These are phyloP conservation scores for Cyclopterus lumpus DNA, from an alignment of 2,797 vertebrate genomes.

Conservation along the genomic window DNA sequence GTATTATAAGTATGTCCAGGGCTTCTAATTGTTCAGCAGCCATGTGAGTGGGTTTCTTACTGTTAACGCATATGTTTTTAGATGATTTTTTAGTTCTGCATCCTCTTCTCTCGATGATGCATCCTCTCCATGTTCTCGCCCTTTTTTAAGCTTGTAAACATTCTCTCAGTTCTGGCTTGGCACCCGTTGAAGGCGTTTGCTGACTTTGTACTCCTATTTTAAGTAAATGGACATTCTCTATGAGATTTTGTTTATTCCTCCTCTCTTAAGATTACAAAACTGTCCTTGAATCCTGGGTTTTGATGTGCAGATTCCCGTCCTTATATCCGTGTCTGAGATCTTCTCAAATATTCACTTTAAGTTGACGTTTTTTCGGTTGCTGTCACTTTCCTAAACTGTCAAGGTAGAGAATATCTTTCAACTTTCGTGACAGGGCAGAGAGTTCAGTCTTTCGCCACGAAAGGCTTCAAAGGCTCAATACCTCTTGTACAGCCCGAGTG, in stretches of 20 bases:
- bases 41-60: not conserved
- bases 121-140: not conserved
- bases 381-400: not conserved
- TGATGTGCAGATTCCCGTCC: not conserved
- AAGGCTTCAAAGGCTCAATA: not conserved
- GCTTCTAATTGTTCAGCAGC: not conserved
- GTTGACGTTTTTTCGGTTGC: not conserved
- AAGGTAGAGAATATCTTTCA: not conserved
- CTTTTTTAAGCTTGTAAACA: not conserved
- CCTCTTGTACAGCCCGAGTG: not conserved
- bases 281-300: not conserved
- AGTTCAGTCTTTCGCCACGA: not conserved
- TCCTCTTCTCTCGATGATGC: not conserved
- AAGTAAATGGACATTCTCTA: not conserved
- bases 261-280: not conserved
- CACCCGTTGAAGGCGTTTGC: not conserved
- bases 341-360: not conserved
- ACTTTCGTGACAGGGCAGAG: not conserved
- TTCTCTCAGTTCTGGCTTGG: not conserved
- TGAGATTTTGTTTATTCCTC: not conserved
- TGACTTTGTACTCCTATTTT: not conserved
- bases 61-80: not conserved
- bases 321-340: not conserved
- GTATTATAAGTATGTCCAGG: not conserved
- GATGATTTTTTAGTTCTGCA: not conserved